A percentile compares a stretch with the other conserved stretches of the same genome.
Conservation (phyloP, 1,140 invertebrate species). For the Cherax quadricarinatus region DNA sequence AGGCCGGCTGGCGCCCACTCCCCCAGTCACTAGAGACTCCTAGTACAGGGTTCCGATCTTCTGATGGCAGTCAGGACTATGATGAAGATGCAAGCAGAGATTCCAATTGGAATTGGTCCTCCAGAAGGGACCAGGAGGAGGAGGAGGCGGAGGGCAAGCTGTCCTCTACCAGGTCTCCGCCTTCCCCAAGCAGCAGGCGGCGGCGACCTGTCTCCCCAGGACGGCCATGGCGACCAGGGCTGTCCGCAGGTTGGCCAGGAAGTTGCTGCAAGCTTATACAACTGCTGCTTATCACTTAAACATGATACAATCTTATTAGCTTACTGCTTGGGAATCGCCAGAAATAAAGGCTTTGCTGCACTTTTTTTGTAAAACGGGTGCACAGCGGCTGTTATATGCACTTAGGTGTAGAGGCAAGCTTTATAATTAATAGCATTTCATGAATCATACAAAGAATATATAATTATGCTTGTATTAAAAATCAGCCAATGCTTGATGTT, state of each 20-base stretch:
- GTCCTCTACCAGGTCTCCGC: neutral
- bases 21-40: conserved; percentile 20
- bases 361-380: neutral
- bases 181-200: conserved; percentile 15
- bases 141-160: neutral
- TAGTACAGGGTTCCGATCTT: neutral
- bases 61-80: neutral
- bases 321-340: neutral
- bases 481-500: neutral
- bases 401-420: neutral
- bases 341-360: conserved; percentile 3
- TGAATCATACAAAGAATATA: neutral
- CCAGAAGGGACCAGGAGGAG: conserved; percentile 14
- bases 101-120: conserved; percentile 18
- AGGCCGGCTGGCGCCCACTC: conserved; percentile 25
- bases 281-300: neutral
- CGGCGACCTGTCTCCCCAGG: conserved; percentile 34
- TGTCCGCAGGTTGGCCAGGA: conserved; percentile 45
- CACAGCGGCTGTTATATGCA: neutral
- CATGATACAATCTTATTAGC: neutral
- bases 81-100: conserved; percentile 5
- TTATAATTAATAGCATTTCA: neutral
- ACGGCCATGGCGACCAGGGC: conserved; percentile 49
- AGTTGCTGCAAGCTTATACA: conserved; percentile 1
- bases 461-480: neutral